phyloP scores from a whole-genome alignment of 2,113 vertebrate genomes.

The Buteo buteo region DNA sequence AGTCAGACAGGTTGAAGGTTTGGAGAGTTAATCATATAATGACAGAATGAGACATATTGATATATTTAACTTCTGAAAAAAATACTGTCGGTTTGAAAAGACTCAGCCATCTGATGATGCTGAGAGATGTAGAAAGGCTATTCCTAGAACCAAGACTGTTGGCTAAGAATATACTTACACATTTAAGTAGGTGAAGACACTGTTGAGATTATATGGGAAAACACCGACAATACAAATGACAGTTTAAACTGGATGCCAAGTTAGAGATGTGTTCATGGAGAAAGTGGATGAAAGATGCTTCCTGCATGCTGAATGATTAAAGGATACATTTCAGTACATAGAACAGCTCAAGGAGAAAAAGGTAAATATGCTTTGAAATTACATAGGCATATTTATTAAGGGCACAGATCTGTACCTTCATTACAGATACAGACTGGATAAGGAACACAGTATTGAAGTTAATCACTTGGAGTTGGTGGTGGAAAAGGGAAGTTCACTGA shows the following conservation, averaged over 20 bases:
- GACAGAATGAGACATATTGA: not conserved
- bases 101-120: not conserved
- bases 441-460: not conserved
- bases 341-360: not conserved
- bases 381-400: not conserved
- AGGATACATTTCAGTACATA: not conserved
- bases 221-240: not conserved
- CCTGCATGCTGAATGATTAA: not conserved
- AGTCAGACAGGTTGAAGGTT: not conserved
- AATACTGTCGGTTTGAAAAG: not conserved
- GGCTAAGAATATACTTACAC: constrained; percentile 1
- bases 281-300: not conserved
- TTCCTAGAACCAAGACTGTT: constrained; percentile 5
- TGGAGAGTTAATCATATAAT: not conserved
- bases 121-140: not conserved
- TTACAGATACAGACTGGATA: not conserved
- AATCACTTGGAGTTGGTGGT: not conserved
- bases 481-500: not conserved
- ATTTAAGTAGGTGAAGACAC: constrained; percentile 14
- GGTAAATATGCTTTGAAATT: not conserved
- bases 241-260: not conserved
- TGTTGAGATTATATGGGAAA: not conserved
- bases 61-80: not conserved
- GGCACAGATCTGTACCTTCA: not conserved
- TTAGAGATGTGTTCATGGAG: not conserved